Evolutionary conservation across 2,113 vertebrate genomes (phyloP).

Genomic region (Crocuta crocuta): DNA sequence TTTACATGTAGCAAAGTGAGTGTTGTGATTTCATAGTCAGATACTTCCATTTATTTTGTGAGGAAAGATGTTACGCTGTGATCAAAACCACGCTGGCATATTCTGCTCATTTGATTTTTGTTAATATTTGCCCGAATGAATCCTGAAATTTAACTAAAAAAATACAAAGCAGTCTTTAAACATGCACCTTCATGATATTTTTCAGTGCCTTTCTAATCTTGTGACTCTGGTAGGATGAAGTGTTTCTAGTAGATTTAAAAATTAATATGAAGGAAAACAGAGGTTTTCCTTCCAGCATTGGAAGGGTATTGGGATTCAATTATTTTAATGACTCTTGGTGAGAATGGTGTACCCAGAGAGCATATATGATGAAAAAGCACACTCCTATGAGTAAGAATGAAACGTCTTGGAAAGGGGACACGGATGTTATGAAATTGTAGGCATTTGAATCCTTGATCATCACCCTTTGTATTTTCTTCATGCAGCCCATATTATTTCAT

Average conservation of each 20-base stretch:
- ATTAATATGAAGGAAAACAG: slow-evolving; percentile 61
- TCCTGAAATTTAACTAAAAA: slow-evolving; percentile 61
- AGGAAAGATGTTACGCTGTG: slow-evolving; percentile 44
- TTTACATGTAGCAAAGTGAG: slow-evolving; percentile 45
- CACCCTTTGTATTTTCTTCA: slow-evolving; percentile 25
- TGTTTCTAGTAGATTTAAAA: slow-evolving; percentile 65
- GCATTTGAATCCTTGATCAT: background rate
- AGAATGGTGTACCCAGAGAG: slow-evolving; percentile 38
- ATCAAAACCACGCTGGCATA: slow-evolving; percentile 49
- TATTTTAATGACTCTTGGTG: slow-evolving; percentile 65
- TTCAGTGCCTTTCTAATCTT: slow-evolving; percentile 52
- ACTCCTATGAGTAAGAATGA: slow-evolving; percentile 5
- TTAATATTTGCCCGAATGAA: slow-evolving; percentile 71
- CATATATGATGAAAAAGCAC: slow-evolving; percentile 38
- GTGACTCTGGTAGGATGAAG: slow-evolving; percentile 17
- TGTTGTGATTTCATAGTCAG: slow-evolving; percentile 57
- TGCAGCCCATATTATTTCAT: slow-evolving; percentile 3
- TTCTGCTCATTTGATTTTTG: slow-evolving; percentile 81
- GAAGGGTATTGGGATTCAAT: slow-evolving; percentile 47
- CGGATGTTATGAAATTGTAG: background rate
- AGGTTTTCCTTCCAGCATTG: slow-evolving; percentile 54
- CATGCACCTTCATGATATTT: slow-evolving; percentile 27
- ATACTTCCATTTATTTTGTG: slow-evolving; percentile 51
- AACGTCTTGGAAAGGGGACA: background rate
- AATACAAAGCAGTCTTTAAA: slow-evolving; percentile 37